These are phyloP conservation scores for Phymanthus crucifer DNA, from an alignment of 92 coral and sea anemone genomes.

Conservation along the genomic window DNA sequence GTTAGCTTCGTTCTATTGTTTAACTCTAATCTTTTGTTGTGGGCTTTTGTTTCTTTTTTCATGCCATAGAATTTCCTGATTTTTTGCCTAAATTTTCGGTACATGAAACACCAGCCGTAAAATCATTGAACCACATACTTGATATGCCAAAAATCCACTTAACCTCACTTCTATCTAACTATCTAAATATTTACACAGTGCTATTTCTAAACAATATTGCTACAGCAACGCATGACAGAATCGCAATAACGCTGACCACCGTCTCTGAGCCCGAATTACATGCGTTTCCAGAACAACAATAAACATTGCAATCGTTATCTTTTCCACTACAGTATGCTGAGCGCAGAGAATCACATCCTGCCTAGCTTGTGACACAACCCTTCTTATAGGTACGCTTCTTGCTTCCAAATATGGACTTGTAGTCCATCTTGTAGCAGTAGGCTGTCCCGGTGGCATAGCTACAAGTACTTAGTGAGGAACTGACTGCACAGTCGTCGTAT, in stretches of 20 bases:
- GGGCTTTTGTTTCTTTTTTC: no score
- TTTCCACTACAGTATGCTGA: background rate
- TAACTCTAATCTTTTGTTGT: no score
- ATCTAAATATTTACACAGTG: no score
- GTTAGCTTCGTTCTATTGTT: no score
- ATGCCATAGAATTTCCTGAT: no score
- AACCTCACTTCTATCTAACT: no score
- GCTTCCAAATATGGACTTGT: background rate
- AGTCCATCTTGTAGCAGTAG: background rate
- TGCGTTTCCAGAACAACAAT: constrained; percentile 16
- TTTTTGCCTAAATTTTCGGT: no score
- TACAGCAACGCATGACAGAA: background rate
- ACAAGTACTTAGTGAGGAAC: background rate
- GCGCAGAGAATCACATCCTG: background rate
- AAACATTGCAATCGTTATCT: background rate
- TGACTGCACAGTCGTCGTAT: constrained; percentile 2
- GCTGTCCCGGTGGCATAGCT: background rate
- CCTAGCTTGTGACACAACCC: background rate
- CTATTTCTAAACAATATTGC: background rate
- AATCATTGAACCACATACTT: no score
- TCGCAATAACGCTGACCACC: constrained; percentile 11
- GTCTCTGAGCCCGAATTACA: constrained; percentile 10
- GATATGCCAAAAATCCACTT: no score
- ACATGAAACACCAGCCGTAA: no score
- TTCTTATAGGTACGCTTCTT: constrained; percentile 2